phyloP scores from a whole-genome alignment of 1,140 invertebrate genomes.

The Cotesia chilonis region DNA sequence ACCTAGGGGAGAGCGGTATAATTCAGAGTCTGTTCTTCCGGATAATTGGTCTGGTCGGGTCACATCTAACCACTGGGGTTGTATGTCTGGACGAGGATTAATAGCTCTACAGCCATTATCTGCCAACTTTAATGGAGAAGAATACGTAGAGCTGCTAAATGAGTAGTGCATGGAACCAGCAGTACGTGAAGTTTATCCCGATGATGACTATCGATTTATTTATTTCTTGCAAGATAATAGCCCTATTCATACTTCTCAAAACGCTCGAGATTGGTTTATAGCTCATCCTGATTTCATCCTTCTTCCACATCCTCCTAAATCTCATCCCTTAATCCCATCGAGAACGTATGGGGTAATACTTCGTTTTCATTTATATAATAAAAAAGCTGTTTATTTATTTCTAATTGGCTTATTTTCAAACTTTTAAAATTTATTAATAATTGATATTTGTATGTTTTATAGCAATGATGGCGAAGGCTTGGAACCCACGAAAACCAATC shows the following conservation, averaged over 20 bases:
- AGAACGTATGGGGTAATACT: no score
- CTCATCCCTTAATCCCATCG: not conserved
- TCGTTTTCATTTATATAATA: no score
- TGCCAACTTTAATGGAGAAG: not conserved
- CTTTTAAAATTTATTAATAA: no score
- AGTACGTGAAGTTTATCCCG: not conserved
- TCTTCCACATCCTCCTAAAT: not conserved
- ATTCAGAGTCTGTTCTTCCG: not conserved
- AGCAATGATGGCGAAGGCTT: no score
- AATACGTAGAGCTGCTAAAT: not conserved
- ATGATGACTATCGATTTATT: not conserved
- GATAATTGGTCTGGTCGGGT: not conserved
- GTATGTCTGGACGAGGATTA: not conserved
- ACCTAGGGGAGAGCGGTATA: no score
- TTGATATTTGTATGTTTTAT: no score
- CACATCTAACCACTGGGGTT: not conserved
- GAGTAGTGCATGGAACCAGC: conserved; percentile 2
- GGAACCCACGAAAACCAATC: no score
- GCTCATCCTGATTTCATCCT: conserved; percentile 3
- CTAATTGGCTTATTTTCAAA: no score
- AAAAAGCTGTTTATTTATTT: no score
- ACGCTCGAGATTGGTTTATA: not conserved
- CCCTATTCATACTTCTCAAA: not conserved
- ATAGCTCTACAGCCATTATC: not conserved
- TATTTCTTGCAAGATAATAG: conserved; percentile 1